These are phyloP conservation scores for Drosophila melanosoma DNA, from an alignment of 2,888 invertebrate species.

Conservation along the genomic window DNA sequence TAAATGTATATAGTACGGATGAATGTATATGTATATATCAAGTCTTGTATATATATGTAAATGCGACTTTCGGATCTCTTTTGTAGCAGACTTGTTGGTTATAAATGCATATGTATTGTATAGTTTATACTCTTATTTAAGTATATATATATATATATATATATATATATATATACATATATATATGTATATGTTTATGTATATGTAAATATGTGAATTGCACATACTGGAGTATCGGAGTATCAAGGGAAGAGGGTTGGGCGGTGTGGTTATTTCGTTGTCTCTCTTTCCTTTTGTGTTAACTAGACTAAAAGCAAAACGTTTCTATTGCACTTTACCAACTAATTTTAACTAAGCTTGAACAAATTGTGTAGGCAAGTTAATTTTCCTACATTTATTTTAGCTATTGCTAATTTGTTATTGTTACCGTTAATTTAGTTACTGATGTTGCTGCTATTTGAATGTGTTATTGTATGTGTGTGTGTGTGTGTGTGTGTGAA, in stretches of 20 bases:
- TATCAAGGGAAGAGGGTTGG: slow-evolving; percentile 3
- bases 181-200: slow-evolving; percentile 18
- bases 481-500: background rate
- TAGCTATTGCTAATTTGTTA: slow-evolving; percentile 39
- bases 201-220: slow-evolving; percentile 19
- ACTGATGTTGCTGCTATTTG: slow-evolving; percentile 22
- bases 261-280: slow-evolving; percentile 30
- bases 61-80: slow-evolving; percentile 20
- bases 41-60: slow-evolving; percentile 30
- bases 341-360: slow-evolving; percentile 53
- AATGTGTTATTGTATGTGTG: slow-evolving; percentile 10
- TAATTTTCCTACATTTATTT: slow-evolving; percentile 45
- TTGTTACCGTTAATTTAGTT: slow-evolving; percentile 49
- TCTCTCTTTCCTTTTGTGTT: slow-evolving; percentile 18
- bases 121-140: slow-evolving; percentile 34
- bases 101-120: slow-evolving; percentile 52
- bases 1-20: slow-evolving; percentile 26
- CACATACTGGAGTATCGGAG: slow-evolving; percentile 13
- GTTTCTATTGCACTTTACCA: slow-evolving; percentile 64
- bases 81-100: slow-evolving; percentile 67
- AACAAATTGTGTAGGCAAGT: slow-evolving; percentile 53
- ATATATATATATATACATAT: slow-evolving; percentile 8
- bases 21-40: slow-evolving; percentile 29
- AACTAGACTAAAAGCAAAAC: slow-evolving; percentile 67
- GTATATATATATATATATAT: slow-evolving; percentile 18